Evolutionary conservation across 1,140 invertebrate genomes (phyloP).

Genomic region (Charaxes varanes): DNA sequence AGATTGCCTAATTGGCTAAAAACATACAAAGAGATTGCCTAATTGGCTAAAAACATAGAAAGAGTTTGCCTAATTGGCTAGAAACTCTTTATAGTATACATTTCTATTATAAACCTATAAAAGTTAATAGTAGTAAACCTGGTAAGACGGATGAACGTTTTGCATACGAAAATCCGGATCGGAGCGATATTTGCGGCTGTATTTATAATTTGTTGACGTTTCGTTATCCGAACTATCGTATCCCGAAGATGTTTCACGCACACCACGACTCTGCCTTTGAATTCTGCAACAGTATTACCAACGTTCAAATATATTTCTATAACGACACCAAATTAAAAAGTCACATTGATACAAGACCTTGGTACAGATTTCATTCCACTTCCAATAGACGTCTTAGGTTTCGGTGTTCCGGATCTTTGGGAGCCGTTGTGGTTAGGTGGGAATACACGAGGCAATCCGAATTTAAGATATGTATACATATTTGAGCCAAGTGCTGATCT

Average conservation of each 20-base stretch:
- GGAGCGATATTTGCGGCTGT: slow-evolving; percentile 81
- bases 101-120: too few species aligned
- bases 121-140: slow-evolving; percentile 47
- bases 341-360: slow-evolving; percentile 33
- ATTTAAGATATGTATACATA: slow-evolving; percentile 94
- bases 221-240: slow-evolving; percentile 89
- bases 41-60: too few species aligned
- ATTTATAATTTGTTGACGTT: slow-evolving; percentile 77
- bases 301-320: not conserved
- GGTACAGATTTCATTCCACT: slow-evolving; percentile 70
- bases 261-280: slow-evolving; percentile 61
- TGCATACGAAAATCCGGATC: slow-evolving; percentile 88
- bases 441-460: slow-evolving; percentile 92
- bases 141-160: slow-evolving; percentile 74
- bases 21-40: too few species aligned
- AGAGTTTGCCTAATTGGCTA: too few species aligned
- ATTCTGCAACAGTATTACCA: slow-evolving; percentile 35
- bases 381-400: slow-evolving; percentile 71
- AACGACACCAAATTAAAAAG: not conserved
- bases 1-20: too few species aligned
- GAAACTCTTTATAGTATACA: too few species aligned
- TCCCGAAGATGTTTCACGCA: slow-evolving; percentile 81
- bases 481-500: slow-evolving; percentile 89
- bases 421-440: slow-evolving; percentile 83
- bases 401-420: slow-evolving; percentile 75